Evolutionary conservation across 2,888 invertebrate species (phyloP), one percentile per base, ranked within the genome.

Genomic region (Mystacides longicornis): DNA sequence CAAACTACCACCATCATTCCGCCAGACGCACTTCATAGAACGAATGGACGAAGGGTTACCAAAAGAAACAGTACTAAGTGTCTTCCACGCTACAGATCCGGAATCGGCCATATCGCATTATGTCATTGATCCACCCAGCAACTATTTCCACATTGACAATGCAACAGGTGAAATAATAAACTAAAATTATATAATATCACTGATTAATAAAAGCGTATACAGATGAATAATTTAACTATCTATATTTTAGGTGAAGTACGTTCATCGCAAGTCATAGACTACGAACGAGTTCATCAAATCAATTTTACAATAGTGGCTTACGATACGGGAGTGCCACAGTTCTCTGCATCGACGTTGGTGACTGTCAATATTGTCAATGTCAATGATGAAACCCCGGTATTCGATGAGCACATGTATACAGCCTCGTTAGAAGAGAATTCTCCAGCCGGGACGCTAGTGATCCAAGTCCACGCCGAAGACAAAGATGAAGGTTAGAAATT

Each of bases 311-410:
- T 92, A 0, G 77, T 85, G 1, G 94, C 91, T 0, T 87, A 82
- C 63, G 96, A 96, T 70, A 87, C 87, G 0, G 95, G 95, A 1
- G 83, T 89, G 1, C 95, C 95, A 0, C 86, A 87, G 64, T 74
- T 90, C 48, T 87, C 89, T 2, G 80, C 91, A 0, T 79, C 86
- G 0, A 93, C 93, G 0, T 79, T 83, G 4, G 83, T 96, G 1
- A 78, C 79, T 4, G 89, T 95, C 0, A 81, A 82, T 49, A 78
- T 96, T 2, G 75, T 83, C 27, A 94, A 95, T 67, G 81, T 90
- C 0, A 95, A 96, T 64, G 94, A 95, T 65, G 90, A 92, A 66
- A 85, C 86, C 66, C 95, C 95, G 0, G 75, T 78, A 49, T 95
- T 95, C 68, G 76, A 78, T 0, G 77, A 81, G 58, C 72, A 79